A percentile compares a stretch with the other conserved stretches of the same genome.
phyloP scores from a whole-genome alignment of 2,113 vertebrate genomes.

The Petrocephalus microphthalmus region DNA sequence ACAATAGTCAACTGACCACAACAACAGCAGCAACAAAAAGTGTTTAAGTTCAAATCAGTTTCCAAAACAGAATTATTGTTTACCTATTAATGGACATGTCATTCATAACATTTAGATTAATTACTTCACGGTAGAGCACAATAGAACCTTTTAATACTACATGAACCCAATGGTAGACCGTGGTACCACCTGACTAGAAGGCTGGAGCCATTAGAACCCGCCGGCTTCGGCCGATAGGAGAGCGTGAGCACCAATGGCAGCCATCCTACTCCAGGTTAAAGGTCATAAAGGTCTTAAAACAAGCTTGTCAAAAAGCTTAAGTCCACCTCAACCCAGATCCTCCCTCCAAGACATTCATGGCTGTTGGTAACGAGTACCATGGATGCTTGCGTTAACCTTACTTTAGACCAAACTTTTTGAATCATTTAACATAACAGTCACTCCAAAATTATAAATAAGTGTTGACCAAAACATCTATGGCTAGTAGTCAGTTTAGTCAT shows the following conservation, averaged over 20 bases:
- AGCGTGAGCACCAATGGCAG: not conserved
- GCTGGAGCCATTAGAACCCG: not conserved
- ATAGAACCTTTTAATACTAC: not conserved
- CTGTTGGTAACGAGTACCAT: not conserved
- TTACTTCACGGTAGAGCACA: not conserved
- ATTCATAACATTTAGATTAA: not conserved
- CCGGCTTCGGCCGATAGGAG: not conserved
- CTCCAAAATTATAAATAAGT: not conserved
- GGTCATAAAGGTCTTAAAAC: not conserved
- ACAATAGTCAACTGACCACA: not conserved
- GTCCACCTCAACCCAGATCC: not conserved
- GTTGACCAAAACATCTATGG: not conserved
- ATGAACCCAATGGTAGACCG: not conserved
- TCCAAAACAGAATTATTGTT: not conserved
- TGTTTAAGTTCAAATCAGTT: not conserved
- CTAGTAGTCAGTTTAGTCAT: not conserved
- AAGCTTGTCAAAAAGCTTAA: not conserved
- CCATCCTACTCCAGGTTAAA: not conserved
- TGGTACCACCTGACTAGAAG: not conserved
- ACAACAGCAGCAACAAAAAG: not conserved
- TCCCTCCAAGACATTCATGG: not conserved
- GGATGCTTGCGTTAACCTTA: not conserved
- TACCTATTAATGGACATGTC: not conserved
- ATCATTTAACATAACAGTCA: not conserved
- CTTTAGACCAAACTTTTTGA: not conserved